These are phyloP conservation scores for Tachuris rubrigastra DNA, from an alignment of 2,113 vertebrate species.

Conservation along the genomic window DNA sequence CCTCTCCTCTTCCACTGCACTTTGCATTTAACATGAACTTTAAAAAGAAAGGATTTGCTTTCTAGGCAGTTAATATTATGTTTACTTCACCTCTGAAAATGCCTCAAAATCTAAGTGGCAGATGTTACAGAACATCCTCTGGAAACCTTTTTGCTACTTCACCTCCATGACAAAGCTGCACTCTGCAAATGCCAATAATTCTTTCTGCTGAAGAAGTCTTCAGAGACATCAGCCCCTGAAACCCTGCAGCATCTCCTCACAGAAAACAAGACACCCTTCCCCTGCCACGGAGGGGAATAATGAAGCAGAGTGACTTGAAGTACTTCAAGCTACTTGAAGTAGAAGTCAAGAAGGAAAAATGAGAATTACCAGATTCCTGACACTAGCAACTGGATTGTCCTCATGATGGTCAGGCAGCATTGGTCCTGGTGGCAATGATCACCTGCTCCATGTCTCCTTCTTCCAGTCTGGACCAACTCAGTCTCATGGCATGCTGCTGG, in stretches of 20 bases:
- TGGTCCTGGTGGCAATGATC: not conserved
- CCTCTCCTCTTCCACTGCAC: constrained; percentile 1
- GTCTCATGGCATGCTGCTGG: fast-evolving
- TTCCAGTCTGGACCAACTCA: not conserved
- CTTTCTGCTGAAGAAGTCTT: not conserved
- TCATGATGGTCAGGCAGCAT: fast-evolving
- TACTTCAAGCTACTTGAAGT: too few relatives aligned
- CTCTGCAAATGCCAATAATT: not conserved
- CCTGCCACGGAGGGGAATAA: not conserved
- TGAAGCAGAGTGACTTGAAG: not conserved
- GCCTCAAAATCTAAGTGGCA: not conserved
- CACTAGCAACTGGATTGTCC: not conserved
- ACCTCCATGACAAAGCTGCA: not conserved
- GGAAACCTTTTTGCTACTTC: not conserved
- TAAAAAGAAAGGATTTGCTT: constrained; percentile 28
- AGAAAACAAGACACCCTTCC: not conserved
- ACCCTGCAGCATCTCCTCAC: not conserved
- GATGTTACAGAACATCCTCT: not conserved
- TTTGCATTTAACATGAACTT: constrained; percentile 3
- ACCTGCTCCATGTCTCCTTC: fast-evolving
- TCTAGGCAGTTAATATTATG: constrained; percentile 9
- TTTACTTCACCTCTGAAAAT: constrained; percentile 9
- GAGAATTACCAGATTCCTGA: not conserved
- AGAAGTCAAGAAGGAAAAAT: not conserved
- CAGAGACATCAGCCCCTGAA: not conserved